Evolutionary conservation across 2,888 invertebrate species (phyloP).

Genomic region (Drosophila tripunctata): DNA sequence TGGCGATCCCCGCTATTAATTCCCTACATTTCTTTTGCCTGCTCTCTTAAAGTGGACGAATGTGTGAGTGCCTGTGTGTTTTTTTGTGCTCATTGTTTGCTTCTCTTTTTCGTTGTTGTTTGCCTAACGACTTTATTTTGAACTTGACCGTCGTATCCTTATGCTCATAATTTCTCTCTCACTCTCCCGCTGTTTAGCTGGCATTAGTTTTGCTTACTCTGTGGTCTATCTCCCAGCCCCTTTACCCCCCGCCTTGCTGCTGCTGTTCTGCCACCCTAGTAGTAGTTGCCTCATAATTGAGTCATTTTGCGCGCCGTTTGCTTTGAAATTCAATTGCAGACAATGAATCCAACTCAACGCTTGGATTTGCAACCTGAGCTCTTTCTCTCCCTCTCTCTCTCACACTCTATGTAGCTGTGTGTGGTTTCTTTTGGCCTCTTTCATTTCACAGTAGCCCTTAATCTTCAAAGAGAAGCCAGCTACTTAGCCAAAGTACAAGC

Average conservation of each 20-base stretch:
- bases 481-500: constrained; percentile 27
- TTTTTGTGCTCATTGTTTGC: constrained; percentile 42
- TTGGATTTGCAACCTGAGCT: constrained; percentile 42
- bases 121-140: constrained; percentile 69
- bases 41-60: constrained; percentile 10
- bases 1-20: constrained; percentile 37
- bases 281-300: constrained; percentile 61
- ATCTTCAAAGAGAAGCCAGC: constrained; percentile 13
- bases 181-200: constrained; percentile 54
- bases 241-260: not conserved
- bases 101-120: constrained; percentile 42
- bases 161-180: constrained; percentile 24
- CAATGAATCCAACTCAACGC: constrained; percentile 49
- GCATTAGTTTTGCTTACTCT: constrained; percentile 62
- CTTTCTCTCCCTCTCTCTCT: not conserved
- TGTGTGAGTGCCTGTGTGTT: constrained; percentile 17
- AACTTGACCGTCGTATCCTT: constrained; percentile 51
- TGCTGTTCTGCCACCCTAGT: constrained; percentile 16
- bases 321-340: constrained; percentile 62
- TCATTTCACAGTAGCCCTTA: constrained; percentile 20
- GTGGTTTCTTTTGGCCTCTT: constrained; percentile 9
- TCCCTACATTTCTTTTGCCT: constrained; percentile 1
- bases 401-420: not conserved
- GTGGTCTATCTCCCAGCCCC: constrained; percentile 25
- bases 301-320: constrained; percentile 73